phyloP scores from a whole-genome alignment of 2,888 invertebrate genomes.

The Schizaphis graminum region DNA sequence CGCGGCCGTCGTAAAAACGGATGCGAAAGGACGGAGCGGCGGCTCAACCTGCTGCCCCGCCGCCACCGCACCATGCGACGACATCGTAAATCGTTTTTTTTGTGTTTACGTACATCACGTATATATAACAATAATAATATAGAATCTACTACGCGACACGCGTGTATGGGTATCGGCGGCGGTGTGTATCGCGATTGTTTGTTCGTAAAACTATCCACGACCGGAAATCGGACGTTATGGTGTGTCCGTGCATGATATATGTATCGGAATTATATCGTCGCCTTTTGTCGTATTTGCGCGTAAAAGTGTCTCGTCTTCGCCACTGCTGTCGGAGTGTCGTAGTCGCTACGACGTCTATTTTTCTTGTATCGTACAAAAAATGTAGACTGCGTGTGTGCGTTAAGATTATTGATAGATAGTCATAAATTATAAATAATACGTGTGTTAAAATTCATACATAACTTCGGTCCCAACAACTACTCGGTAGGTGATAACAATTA shows the following conservation, averaged over 20 bases:
- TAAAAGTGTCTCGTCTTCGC: neutral
- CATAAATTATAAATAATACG: neutral
- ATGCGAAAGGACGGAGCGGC: slow-evolving; percentile 2
- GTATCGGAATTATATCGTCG: neutral
- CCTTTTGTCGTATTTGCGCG: neutral
- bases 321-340: neutral
- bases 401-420: neutral
- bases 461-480: neutral
- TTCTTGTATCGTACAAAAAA: neutral
- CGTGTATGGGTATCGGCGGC: neutral
- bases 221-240: neutral
- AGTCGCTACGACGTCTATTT: neutral
- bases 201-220: slow-evolving; percentile 14
- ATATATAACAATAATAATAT: neutral
- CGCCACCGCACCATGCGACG: neutral
- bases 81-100: slow-evolving; percentile 23
- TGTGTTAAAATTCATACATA: neutral
- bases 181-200: neutral
- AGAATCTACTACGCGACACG: neutral
- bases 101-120: neutral
- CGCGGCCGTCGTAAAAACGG: slow-evolving; percentile 22
- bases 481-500: neutral
- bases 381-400: neutral
- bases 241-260: neutral
- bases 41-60: neutral